Percentiles rank a stretch among this genome's conserved stretches.
phyloP scores from a whole-genome alignment of 2,888 invertebrate genomes.

The Trichacis sp. region DNA sequence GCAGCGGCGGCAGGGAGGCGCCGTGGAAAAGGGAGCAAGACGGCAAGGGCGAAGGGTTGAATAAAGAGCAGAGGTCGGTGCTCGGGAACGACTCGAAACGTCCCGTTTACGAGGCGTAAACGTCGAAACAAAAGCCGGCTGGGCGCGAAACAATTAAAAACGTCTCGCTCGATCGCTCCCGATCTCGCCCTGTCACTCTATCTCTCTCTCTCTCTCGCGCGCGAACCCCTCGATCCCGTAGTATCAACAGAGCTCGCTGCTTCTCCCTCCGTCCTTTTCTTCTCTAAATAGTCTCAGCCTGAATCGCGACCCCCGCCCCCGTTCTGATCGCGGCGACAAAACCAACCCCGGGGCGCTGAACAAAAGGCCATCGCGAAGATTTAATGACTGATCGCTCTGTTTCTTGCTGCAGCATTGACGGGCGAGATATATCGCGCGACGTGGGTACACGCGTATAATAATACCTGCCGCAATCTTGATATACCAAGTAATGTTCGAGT shows the following conservation, averaged over 20 bases:
- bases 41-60: conserved; percentile 27
- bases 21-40: conserved; percentile 20
- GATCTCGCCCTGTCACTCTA: conserved; percentile 43
- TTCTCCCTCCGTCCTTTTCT: conserved; percentile 12
- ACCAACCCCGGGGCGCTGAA: conserved; percentile 50
- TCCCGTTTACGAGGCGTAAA: conserved; percentile 63
- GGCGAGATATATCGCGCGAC: conserved; percentile 20
- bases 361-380: conserved; percentile 66
- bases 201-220: conserved; percentile 20
- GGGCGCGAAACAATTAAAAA: conserved; percentile 68
- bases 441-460: conserved; percentile 16
- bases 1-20: conserved; percentile 14
- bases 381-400: conserved; percentile 66
- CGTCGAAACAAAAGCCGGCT: conserved; percentile 66
- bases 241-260: conserved; percentile 9
- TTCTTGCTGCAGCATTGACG: conserved; percentile 49
- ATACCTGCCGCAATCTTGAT: too few species aligned
- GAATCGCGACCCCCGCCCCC: conserved; percentile 40
- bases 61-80: conserved; percentile 32
- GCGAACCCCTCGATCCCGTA: conserved; percentile 25
- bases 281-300: conserved; percentile 16
- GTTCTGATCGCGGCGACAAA: conserved; percentile 44
- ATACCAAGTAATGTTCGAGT: too few species aligned
- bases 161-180: conserved; percentile 67
- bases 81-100: conserved; percentile 48